These are phyloP conservation scores for Petrocephalus zakoni DNA, from an alignment of 2,113 vertebrate species.

Conservation along the genomic window DNA sequence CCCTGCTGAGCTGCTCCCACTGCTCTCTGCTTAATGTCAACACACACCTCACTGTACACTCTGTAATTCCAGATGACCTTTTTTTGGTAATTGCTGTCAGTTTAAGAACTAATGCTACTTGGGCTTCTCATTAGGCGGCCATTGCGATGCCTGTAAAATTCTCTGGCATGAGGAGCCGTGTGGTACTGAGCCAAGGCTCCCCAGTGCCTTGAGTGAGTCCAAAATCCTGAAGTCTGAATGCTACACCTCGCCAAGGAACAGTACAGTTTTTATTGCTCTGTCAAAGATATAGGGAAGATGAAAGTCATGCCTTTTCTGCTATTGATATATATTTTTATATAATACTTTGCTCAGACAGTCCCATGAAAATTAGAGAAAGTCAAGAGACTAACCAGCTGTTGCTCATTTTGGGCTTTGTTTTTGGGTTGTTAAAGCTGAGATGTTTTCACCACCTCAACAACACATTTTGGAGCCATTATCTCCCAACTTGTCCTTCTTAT, in stretches of 20 bases:
- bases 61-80: neutral
- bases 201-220: neutral
- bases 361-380: neutral
- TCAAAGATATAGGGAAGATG: neutral
- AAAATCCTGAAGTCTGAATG: neutral
- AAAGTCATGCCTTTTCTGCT: neutral
- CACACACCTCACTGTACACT: neutral
- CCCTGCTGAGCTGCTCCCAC: neutral
- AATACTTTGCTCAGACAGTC: neutral
- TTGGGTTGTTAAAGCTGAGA: neutral
- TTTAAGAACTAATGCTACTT: neutral
- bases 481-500: neutral
- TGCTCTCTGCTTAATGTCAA: conserved; percentile 9
- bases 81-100: conserved; percentile 9
- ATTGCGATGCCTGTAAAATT: neutral
- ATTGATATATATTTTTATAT: neutral
- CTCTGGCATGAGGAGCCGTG: neutral
- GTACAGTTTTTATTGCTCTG: neutral
- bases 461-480: neutral
- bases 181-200: neutral
- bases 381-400: neutral
- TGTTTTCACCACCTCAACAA: neutral
- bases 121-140: neutral
- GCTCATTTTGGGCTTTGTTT: neutral
- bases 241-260: neutral